Percentiles rank a stretch among this genome's conserved stretches.
Conservation (phyloP, 2,888 invertebrate species). For the Philereme transversata region DNA sequence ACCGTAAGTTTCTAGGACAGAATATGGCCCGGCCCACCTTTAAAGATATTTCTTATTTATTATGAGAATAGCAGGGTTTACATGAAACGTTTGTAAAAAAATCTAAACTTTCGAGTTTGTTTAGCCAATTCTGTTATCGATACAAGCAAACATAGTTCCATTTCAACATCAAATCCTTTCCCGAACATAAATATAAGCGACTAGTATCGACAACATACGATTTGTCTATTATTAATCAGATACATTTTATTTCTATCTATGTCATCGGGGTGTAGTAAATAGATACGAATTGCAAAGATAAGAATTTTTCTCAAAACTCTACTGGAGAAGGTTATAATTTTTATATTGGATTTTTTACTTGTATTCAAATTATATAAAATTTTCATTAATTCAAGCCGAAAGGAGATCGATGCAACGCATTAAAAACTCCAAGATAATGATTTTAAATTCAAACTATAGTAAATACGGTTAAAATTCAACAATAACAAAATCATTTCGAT, state of each 20-base stretch:
- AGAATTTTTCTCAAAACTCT: no score
- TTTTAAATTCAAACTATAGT: constrained; percentile 16
- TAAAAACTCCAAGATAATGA: constrained; percentile 8
- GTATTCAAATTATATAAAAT: constrained; percentile 4
- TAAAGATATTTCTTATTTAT: no score
- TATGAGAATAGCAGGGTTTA: no score
- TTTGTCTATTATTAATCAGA: constrained; percentile 46
- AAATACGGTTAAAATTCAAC: constrained; percentile 29
- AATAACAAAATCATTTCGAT: constrained; percentile 37
- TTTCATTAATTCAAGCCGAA: constrained; percentile 14
- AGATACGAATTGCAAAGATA: constrained; percentile 22
- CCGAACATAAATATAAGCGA: constrained; percentile 21
- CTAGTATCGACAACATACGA: constrained; percentile 46
- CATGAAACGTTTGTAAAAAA: no score
- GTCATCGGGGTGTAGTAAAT: constrained; percentile 30
- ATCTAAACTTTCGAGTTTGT: no score
- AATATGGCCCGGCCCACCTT: no score
- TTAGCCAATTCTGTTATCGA: constrained; percentile 9
- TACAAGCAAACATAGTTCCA: constrained; percentile 30
- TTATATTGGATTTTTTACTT: constrained; percentile 5
- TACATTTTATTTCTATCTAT: constrained; percentile 55
- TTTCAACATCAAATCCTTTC: constrained; percentile 16
- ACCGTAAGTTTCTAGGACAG: no score
- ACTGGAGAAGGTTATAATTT: constrained; percentile 14
- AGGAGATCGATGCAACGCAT: constrained; percentile 26